These are phyloP conservation scores for Epizoanthus scotinus DNA, from an alignment of 92 coral and sea anemone genomes.

Conservation along the genomic window DNA sequence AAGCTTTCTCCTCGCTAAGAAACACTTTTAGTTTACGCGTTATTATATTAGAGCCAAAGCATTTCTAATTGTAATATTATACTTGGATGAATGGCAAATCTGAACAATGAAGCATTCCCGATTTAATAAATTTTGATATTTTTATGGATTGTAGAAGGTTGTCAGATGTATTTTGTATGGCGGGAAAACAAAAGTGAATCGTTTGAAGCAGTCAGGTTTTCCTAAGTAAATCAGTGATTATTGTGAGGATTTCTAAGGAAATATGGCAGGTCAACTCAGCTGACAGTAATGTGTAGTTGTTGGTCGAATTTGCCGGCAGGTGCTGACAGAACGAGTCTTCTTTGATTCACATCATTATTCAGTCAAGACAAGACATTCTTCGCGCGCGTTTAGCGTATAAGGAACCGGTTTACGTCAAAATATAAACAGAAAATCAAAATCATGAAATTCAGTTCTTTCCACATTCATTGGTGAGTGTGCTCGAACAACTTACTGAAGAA, in stretches of 20 bases:
- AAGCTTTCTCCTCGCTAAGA: not conserved
- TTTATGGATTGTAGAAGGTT: not conserved
- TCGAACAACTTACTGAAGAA: too few species aligned
- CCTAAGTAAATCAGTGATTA: not conserved
- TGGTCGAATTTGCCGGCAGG: constrained; percentile 10
- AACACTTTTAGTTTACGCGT: constrained; percentile 1
- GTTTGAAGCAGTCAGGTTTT: not conserved
- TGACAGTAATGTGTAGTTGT: not conserved
- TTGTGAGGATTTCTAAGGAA: not conserved
- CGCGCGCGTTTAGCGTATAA: too few species aligned
- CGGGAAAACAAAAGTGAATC: not conserved
- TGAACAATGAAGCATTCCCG: too few species aligned
- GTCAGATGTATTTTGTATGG: not conserved
- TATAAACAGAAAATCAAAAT: too few species aligned
- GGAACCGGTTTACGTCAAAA: too few species aligned
- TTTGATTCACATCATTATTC: too few species aligned
- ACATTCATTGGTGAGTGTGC: too few species aligned
- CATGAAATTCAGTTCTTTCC: too few species aligned
- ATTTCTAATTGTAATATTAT: too few species aligned
- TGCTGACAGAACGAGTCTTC: not conserved
- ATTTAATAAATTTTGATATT: not conserved
- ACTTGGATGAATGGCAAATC: too few species aligned
- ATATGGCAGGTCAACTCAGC: not conserved
- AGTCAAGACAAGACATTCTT: too few species aligned
- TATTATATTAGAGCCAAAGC: not conserved